phyloP scores from a whole-genome alignment of 2,888 invertebrate genomes.

The Lamellibrachia satsuma region DNA sequence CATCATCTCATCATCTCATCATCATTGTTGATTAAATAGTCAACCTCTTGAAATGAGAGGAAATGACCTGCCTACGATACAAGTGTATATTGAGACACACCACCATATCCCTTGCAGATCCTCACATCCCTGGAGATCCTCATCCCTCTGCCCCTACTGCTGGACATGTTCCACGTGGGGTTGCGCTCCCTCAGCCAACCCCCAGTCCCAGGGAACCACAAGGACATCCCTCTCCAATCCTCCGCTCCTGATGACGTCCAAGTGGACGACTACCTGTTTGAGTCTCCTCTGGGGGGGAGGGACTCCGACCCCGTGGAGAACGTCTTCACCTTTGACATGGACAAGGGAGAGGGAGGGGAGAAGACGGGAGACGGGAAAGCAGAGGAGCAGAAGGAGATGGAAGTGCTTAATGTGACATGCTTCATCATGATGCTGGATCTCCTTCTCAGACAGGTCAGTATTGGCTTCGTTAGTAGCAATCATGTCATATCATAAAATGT shows the following conservation, averaged over 20 bases:
- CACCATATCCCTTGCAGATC: conserved; percentile 58
- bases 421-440: conserved; percentile 97
- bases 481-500: too few species aligned
- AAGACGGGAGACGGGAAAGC: not conserved
- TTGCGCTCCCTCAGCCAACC: conserved; percentile 69
- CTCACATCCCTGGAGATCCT: conserved; percentile 88
- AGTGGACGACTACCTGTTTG: conserved; percentile 33
- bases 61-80: too few species aligned
- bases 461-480: not conserved
- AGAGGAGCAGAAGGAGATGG: conserved; percentile 54
- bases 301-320: conserved; percentile 14
- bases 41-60: not conserved
- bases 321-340: conserved; percentile 25
- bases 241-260: conserved; percentile 36
- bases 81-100: not conserved
- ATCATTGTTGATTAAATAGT: not conserved
- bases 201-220: conserved; percentile 26
- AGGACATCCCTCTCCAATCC: conserved; percentile 19
- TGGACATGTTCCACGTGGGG: conserved; percentile 90
- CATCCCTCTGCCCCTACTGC: conserved; percentile 85
- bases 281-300: conserved; percentile 44
- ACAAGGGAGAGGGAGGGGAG: not conserved
- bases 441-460: conserved; percentile 84
- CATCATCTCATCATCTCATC: not conserved
- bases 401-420: conserved; percentile 80